phyloP scores from a whole-genome alignment of 1,140 invertebrate genomes.

The Holotrichia oblita region DNA sequence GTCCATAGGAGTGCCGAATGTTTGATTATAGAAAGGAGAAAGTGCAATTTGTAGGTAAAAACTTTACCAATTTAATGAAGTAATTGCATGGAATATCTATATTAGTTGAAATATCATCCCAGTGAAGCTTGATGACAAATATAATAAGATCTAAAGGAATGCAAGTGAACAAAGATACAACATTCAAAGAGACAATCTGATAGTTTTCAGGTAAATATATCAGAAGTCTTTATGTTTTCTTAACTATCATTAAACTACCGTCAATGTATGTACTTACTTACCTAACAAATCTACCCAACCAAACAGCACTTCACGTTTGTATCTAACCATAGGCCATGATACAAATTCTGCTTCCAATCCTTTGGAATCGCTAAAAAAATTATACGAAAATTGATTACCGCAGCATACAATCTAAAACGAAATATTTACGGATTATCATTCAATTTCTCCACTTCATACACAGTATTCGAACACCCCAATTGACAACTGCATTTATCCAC shows the following conservation, averaged over 20 bases:
- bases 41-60: no score
- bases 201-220: no score
- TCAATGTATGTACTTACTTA: conserved; percentile 47
- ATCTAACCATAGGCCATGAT: conserved; percentile 77
- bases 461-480: conserved; percentile 74
- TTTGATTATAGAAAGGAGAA: no score
- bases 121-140: no score
- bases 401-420: not conserved
- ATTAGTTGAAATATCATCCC: no score
- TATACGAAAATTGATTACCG: not conserved
- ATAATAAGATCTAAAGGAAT: no score
- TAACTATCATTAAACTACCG: not conserved
- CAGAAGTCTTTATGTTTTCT: no score
- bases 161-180: no score
- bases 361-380: conserved; percentile 12
- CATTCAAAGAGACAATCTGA: no score
- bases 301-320: conserved; percentile 78
- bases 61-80: no score
- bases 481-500: conserved; percentile 71
- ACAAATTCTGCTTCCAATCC: conserved; percentile 68
- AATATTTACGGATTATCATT: conserved; percentile 65
- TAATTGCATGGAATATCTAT: no score
- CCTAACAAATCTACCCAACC: conserved; percentile 80
- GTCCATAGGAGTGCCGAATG: no score
- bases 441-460: conserved; percentile 78